phyloP scores from a whole-genome alignment of 2,888 invertebrate genomes.

The Leucoma salicis region DNA sequence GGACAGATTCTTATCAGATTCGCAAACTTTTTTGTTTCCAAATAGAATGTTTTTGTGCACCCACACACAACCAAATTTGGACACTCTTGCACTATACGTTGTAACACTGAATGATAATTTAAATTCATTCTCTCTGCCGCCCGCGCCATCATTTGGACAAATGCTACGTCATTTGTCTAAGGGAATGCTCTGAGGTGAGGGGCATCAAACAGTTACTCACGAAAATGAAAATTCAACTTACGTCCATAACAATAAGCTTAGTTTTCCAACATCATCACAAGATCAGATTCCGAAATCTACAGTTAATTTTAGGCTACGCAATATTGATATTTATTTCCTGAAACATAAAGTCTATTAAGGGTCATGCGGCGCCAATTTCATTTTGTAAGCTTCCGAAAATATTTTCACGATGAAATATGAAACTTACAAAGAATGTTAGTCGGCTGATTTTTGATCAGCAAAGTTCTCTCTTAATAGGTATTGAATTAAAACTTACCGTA shows the following conservation, averaged over 20 bases:
- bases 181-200: constrained; percentile 60
- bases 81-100: constrained; percentile 69
- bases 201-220: constrained; percentile 40
- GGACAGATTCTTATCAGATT: constrained; percentile 33
- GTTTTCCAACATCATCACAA: constrained; percentile 42
- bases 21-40: constrained; percentile 30
- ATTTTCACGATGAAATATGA: constrained; percentile 66
- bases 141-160: constrained; percentile 84
- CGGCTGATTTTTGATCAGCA: constrained; percentile 62
- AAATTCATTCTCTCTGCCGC: constrained; percentile 83
- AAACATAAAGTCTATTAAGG: constrained; percentile 52
- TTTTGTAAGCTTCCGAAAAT: constrained; percentile 74
- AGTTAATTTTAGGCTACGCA: constrained; percentile 48
- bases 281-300: constrained; percentile 73
- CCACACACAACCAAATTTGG: constrained; percentile 65
- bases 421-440: constrained; percentile 57
- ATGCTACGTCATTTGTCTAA: constrained; percentile 82
- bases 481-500: constrained; percentile 79
- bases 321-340: constrained; percentile 50
- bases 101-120: constrained; percentile 83
- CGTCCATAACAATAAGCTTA: constrained; percentile 33
- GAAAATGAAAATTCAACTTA: constrained; percentile 47
- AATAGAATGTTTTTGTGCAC: constrained; percentile 33
- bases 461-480: constrained; percentile 61
- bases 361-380: constrained; percentile 52